These are phyloP conservation scores for Lordiphosa clarofinis DNA, from an alignment of 1,140 invertebrate genomes.

Conservation along the genomic window DNA sequence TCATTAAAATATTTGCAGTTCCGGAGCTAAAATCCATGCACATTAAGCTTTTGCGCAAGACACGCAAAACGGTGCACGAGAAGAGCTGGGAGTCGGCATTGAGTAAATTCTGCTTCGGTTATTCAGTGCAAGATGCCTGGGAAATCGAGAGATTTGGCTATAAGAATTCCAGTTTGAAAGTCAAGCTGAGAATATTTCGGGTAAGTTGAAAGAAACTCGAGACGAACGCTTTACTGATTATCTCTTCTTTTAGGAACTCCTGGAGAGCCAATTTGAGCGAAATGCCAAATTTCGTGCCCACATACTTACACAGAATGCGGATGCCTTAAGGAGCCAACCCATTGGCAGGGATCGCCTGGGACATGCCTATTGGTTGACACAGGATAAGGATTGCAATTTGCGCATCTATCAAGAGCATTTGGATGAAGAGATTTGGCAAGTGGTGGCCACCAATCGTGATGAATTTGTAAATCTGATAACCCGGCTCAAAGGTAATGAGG, in stretches of 20 bases:
- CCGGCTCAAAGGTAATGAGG: slow-evolving; percentile 85
- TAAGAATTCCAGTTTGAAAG: slow-evolving; percentile 91
- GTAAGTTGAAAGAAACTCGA: slow-evolving; percentile 64
- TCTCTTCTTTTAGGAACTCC: slow-evolving; percentile 85
- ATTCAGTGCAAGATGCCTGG: slow-evolving; percentile 94
- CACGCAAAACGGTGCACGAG: slow-evolving; percentile 89
- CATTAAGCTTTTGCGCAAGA: slow-evolving; percentile 92
- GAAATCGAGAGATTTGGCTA: slow-evolving; percentile 98
- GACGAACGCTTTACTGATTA: background rate
- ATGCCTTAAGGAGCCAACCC: slow-evolving; percentile 90
- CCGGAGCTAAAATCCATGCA: slow-evolving; percentile 91
- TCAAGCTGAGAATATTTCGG: slow-evolving; percentile 94
- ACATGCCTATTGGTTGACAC: slow-evolving; percentile 94
- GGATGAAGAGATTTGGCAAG: slow-evolving; percentile 96
- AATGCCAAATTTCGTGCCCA: slow-evolving; percentile 96
- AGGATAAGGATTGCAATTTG: slow-evolving; percentile 93
- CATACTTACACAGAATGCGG: slow-evolving; percentile 90
- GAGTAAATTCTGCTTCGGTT: slow-evolving; percentile 94
- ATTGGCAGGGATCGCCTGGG: slow-evolving; percentile 94
- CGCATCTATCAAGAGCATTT: slow-evolving; percentile 95
- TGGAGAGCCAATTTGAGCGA: slow-evolving; percentile 96
- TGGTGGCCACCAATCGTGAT: slow-evolving; percentile 92
- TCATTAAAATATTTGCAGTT: slow-evolving; percentile 83
- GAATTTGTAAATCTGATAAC: slow-evolving; percentile 88
- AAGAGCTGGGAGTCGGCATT: slow-evolving; percentile 95